phyloP scores from a whole-genome alignment of 2,797 vertebrate species.

The Benthosema pterotum region DNA sequence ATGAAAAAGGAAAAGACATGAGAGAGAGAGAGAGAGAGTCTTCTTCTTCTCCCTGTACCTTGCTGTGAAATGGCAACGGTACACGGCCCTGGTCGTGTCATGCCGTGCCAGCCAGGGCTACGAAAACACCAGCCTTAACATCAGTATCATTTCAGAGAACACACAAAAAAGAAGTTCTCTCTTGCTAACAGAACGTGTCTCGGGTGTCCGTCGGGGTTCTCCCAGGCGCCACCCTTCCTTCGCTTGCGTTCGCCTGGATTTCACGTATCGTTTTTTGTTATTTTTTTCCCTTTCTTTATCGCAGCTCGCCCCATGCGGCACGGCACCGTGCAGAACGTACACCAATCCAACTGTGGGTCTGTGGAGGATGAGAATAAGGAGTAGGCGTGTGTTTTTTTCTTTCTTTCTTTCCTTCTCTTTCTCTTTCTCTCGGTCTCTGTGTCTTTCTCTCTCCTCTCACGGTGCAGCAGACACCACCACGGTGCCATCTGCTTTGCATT shows the following conservation, averaged over 20 bases:
- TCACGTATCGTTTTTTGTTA: conserved; percentile 39
- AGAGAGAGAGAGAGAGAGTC: too few relatives aligned
- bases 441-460: conserved; percentile 73
- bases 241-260: conserved; percentile 64
- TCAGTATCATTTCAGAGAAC: conserved; percentile 62
- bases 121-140: conserved; percentile 48
- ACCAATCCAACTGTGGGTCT: conserved; percentile 74
- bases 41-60: conserved; percentile 56
- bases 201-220: conserved; percentile 71
- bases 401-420: conserved; percentile 31
- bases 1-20: conserved; percentile 69
- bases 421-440: conserved; percentile 59
- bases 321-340: conserved; percentile 71
- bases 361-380: conserved; percentile 76
- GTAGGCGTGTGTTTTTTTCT: conserved; percentile 66
- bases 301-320: conserved; percentile 47
- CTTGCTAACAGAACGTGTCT: conserved; percentile 73
- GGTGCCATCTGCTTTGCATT: conserved; percentile 86
- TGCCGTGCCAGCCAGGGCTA: conserved; percentile 39
- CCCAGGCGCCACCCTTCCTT: conserved; percentile 66
- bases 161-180: conserved; percentile 73
- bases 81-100: conserved; percentile 45
- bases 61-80: conserved; percentile 29
- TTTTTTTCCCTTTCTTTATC: too few relatives aligned
- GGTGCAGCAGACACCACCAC: conserved; percentile 77